Evolutionary conservation across 1,140 invertebrate species (phyloP).

Genomic region (Agrilus planipennis): DNA sequence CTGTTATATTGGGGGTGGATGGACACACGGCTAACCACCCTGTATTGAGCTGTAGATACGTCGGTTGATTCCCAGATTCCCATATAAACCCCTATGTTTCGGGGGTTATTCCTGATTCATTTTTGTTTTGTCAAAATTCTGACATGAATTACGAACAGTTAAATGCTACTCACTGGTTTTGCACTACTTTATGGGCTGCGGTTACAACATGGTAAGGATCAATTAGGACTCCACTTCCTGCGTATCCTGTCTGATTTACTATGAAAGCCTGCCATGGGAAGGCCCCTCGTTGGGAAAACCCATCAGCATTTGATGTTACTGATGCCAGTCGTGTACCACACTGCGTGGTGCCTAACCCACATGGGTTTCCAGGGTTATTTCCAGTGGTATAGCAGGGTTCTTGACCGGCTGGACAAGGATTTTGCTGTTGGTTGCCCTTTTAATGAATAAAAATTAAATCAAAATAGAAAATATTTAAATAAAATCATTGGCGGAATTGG

Average conservation of each 20-base stretch:
- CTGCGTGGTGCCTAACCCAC: constrained; percentile 1
- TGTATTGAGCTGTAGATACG: constrained; percentile 13
- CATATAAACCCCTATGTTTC: constrained; percentile 16
- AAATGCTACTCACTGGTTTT: constrained; percentile 14
- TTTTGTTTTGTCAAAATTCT: constrained; percentile 2
- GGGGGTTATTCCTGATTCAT: constrained; percentile 8
- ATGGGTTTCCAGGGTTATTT: too few relatives aligned
- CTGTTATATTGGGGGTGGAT: constrained; percentile 44
- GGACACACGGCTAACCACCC: constrained; percentile 13
- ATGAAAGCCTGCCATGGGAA: constrained; percentile 31
- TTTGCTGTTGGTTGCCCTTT: background rate
- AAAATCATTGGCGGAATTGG: background rate
- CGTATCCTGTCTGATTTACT: constrained; percentile 21
- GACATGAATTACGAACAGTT: background rate
- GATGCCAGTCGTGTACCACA: constrained; percentile 19
- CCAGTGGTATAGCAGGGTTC: constrained; percentile 6
- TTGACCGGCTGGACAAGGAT: constrained; percentile 7
- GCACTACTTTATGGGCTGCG: constrained; percentile 29
- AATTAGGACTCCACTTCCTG: constrained; percentile 27
- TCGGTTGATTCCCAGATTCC: constrained; percentile 16
- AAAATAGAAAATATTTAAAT: background rate
- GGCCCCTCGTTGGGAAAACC: constrained; percentile 16
- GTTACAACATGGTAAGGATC: constrained; percentile 26
- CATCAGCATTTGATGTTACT: constrained; percentile 13
- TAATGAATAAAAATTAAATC: background rate